Evolutionary conservation across 2,888 invertebrate genomes (phyloP).

Genomic region (Diarsia dahlii): DNA sequence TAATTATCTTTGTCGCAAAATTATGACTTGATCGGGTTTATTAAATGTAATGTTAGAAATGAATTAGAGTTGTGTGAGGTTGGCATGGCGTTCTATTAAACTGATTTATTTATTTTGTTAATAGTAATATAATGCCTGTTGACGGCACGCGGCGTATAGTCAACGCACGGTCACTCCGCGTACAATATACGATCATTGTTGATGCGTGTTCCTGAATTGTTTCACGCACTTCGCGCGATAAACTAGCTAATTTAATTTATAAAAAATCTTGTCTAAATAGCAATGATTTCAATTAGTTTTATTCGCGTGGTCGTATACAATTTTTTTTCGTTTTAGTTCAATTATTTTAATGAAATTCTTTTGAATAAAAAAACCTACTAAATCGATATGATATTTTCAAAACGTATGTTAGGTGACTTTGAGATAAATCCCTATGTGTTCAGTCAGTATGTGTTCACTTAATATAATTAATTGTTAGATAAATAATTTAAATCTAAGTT

Average conservation of each 20-base stretch:
- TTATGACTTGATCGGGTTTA: constrained; percentile 65
- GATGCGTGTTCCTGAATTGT: constrained; percentile 36
- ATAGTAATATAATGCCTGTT: constrained; percentile 38
- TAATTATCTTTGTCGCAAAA: constrained; percentile 54
- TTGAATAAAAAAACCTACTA: constrained; percentile 76
- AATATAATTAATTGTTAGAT: constrained; percentile 74
- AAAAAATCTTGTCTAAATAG: constrained; percentile 79
- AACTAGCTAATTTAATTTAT: constrained; percentile 80
- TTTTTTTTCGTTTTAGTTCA: constrained; percentile 82
- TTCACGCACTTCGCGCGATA: constrained; percentile 56
- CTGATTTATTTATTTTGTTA: constrained; percentile 59
- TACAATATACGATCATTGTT: constrained; percentile 25
- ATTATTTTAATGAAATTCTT: constrained; percentile 86
- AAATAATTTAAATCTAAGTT: constrained; percentile 69
- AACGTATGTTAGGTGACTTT: constrained; percentile 61
- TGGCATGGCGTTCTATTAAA: constrained; percentile 47
- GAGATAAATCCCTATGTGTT: constrained; percentile 81
- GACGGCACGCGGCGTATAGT: constrained; percentile 33
- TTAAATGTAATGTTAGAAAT: constrained; percentile 57
- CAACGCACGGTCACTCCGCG: constrained; percentile 27
- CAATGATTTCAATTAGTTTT: constrained; percentile 75
- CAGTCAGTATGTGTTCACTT: constrained; percentile 87
- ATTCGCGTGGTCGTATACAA: constrained; percentile 77
- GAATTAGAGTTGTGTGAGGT: constrained; percentile 54
- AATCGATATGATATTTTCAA: constrained; percentile 69